phyloP scores from a whole-genome alignment of 2,797 vertebrate genomes.

The Danio albolineatus region DNA sequence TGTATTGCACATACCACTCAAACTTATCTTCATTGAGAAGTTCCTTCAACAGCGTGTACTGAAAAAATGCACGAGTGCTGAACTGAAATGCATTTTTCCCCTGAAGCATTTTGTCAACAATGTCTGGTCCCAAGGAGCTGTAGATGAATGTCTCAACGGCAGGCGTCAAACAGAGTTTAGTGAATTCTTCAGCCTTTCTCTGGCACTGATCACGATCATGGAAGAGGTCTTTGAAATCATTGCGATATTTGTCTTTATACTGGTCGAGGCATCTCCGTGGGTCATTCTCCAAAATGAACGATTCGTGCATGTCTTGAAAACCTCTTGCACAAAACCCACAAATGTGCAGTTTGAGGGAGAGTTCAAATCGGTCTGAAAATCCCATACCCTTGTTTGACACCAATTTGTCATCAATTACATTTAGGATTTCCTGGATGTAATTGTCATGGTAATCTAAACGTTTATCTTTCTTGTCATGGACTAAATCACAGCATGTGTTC shows the following conservation, averaged over 20 bases:
- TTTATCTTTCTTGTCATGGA: not conserved
- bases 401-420: slow-evolving; percentile 62
- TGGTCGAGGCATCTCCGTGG: slow-evolving; percentile 57
- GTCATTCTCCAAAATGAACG: slow-evolving; percentile 66
- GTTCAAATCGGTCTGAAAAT: slow-evolving; percentile 58
- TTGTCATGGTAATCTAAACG: slow-evolving; percentile 67
- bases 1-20: slow-evolving; percentile 39
- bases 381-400: not conserved
- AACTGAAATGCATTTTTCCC: slow-evolving; percentile 41
- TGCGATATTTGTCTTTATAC: slow-evolving; percentile 64
- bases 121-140: slow-evolving; percentile 61
- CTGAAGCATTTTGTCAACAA: slow-evolving; percentile 65
- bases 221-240: slow-evolving; percentile 71
- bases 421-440: slow-evolving; percentile 68
- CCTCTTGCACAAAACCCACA: slow-evolving; percentile 60
- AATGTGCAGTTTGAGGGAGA: slow-evolving; percentile 70
- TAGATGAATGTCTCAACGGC: slow-evolving; percentile 63
- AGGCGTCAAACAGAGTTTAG: slow-evolving; percentile 59
- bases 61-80: slow-evolving; percentile 58
- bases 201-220: slow-evolving; percentile 65
- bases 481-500: slow-evolving; percentile 23
- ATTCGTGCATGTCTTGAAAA: slow-evolving; percentile 71
- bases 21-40: slow-evolving; percentile 45
- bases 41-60: slow-evolving; percentile 65
- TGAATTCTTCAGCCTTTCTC: slow-evolving; percentile 74